Evolutionary conservation across 1,140 invertebrate species (phyloP), one percentile per base, ranked within the genome.

Genomic region (Antheraea pernyi): DNA sequence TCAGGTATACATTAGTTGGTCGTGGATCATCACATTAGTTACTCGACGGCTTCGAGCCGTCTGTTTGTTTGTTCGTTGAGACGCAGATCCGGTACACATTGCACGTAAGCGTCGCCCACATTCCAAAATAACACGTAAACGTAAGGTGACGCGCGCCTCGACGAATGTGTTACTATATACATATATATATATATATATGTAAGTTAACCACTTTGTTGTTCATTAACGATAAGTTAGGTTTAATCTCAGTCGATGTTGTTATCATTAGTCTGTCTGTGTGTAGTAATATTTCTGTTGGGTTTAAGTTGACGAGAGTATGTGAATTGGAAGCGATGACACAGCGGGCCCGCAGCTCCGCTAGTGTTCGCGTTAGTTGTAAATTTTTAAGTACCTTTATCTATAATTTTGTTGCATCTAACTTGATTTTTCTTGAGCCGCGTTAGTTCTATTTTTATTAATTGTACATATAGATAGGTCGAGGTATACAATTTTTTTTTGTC

Each of bases 201-300:
- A 88, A 85, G 83, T 91, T 91, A 89, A 89, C 89, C 89, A 91
- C 89, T 91, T 88, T 89, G 89, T 91, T 91, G 89, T 91, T 91
- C 89, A 91, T 91, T 91, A 91, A 86, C 82, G 85, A 82, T 90
- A 91, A 90, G 88, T 85, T 90, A 89, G 87, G 72, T 85, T 88
- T 90, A 91, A 91, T 90, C 84, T 91, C 86, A 88, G 83, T 88
- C 83, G 87, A 89, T 86, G 88, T 91, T 87, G 86, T 89, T 91
- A 88, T 74, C 80, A 87, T 86, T 90, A 91, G 88, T 89, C 83
- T 90, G 84, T 91, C 86, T 91, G 89, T 91, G 88, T 8, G 89
- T 89, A 42, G 39, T 8, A 10, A 42, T 42, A 90, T 89, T 60
- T 88, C 76, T 88, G 75, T 86, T 80, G 80, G 81, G 39, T 42